Base-by-base conservation (phyloP, 2,888 invertebrate species). In the Philaethria dido region DNA sequence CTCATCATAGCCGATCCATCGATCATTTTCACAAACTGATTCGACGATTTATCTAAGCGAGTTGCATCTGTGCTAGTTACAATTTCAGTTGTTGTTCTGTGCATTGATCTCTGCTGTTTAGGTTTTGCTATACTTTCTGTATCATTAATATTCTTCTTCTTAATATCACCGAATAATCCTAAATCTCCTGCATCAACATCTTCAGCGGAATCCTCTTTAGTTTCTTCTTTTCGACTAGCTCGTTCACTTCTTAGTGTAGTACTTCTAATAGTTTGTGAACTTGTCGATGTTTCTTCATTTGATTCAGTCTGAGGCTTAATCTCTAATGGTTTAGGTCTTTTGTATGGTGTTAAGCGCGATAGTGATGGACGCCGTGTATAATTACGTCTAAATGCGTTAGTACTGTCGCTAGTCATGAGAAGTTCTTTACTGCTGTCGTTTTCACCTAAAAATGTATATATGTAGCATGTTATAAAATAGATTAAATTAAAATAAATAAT, bases 391-490 rank as follows among this genome's bases (percentile, higher is more conserved):
- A 85, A 77, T 3, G 78, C 82, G 69, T 87, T 87, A 68, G 73
- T 86, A 71, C 85, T 89, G 76, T 94, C 94, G 69, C 94, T 94
- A 14, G 94, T 94, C 80, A 94, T 89, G 69, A 94, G 93, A 2
- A 94, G 86, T 75, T 94, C 94, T 71, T 94, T 93, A 78, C 94
- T 94, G 81, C 93, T 94, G 50, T 94, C 94, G 61, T 84, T 89
- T 74, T 94, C 94, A 5, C 87, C 94, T 93, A 77, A 47, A n/a
- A 76, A 78, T 29, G 11, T 52, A 52, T 25, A 16, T 4, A n/a
- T 2, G 3, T 22, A 39, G 9, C 8, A 20, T 57, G 8, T 8
- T 8, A 36, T 36, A 36, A 8, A 8, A 9, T 36, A 36, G 33
- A 39, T 39, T 13, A 39, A 39, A 13, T 1, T 39, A 39, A 39